These are phyloP conservation scores for Lycia hirtaria DNA, from an alignment of 2,888 invertebrate species.

Conservation along the genomic window DNA sequence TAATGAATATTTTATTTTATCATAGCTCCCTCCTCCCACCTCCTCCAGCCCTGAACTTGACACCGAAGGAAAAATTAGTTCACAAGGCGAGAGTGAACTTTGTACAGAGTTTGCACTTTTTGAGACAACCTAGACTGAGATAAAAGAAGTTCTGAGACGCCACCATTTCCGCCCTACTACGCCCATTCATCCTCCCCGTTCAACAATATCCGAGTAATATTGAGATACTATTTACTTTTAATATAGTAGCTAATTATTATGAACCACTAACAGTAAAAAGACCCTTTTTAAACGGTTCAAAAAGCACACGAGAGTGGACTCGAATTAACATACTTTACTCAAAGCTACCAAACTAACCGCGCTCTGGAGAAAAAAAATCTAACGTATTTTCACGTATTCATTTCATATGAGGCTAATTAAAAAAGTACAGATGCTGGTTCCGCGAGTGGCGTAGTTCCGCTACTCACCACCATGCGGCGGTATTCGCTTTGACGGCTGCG, in stretches of 20 bases:
- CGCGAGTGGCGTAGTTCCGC: slow-evolving; percentile 80
- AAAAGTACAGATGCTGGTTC: slow-evolving; percentile 81
- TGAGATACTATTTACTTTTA: neutral
- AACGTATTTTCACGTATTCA: slow-evolving; percentile 81
- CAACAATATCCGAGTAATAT: slow-evolving; percentile 15
- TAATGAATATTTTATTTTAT: slow-evolving; percentile 86
- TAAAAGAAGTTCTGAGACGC: slow-evolving; percentile 73
- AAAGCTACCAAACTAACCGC: slow-evolving; percentile 82
- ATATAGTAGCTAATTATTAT: slow-evolving; percentile 59
- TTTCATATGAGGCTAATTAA: slow-evolving; percentile 82
- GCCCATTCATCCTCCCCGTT: slow-evolving; percentile 39
- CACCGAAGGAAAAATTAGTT: slow-evolving; percentile 85
- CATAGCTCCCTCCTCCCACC: slow-evolving; percentile 63
- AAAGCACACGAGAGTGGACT: slow-evolving; percentile 67
- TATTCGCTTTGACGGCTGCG: slow-evolving; percentile 75
- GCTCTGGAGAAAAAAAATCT: slow-evolving; percentile 72
- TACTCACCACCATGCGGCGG: slow-evolving; percentile 81
- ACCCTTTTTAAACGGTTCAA: slow-evolving; percentile 65
- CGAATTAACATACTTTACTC: slow-evolving; percentile 82
- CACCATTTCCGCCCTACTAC: slow-evolving; percentile 41
- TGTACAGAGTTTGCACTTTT: slow-evolving; percentile 83
- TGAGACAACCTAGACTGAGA: slow-evolving; percentile 79
- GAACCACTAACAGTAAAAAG: slow-evolving; percentile 45
- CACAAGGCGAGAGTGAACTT: slow-evolving; percentile 84
- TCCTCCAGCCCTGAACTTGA: slow-evolving; percentile 79